Evolutionary conservation across 2,113 vertebrate genomes (phyloP).

Genomic region (Forbesichthys agassizii): DNA sequence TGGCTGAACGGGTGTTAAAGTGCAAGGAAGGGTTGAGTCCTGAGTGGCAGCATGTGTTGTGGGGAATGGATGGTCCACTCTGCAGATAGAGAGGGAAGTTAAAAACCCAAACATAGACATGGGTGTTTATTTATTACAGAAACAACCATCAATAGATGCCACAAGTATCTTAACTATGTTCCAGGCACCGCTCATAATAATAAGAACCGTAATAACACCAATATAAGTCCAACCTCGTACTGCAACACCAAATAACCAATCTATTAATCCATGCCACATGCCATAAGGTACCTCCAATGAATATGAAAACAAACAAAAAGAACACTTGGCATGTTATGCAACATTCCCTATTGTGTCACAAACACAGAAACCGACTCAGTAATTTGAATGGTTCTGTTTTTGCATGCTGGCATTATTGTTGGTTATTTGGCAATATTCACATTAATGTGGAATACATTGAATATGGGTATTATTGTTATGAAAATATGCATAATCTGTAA

Average conservation of each 20-base stretch:
- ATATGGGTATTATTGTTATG: too few relatives aligned
- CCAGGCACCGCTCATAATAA: neutral
- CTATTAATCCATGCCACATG: slow-evolving; percentile 2
- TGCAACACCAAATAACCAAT: neutral
- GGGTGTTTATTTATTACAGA: neutral
- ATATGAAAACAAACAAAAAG: neutral
- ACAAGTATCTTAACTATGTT: neutral
- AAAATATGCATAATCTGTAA: too few relatives aligned
- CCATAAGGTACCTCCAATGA: neutral
- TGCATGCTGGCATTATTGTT: neutral
- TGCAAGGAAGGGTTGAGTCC: slow-evolving; percentile 12
- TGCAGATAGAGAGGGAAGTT: slow-evolving; percentile 60
- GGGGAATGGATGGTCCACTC: slow-evolving; percentile 15
- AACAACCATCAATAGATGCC: neutral
- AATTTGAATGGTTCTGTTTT: neutral
- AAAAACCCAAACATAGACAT: slow-evolving; percentile 32
- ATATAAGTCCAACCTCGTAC: neutral
- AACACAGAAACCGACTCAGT: neutral
- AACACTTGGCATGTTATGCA: neutral
- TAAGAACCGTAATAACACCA: neutral
- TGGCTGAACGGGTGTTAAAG: slow-evolving; percentile 10
- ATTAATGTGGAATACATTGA: too few relatives aligned
- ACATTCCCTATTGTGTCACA: neutral
- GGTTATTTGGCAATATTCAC: neutral
- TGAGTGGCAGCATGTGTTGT: slow-evolving; percentile 17